Percentiles rank a stretch among this genome's conserved stretches.
Evolutionary conservation across 2,888 invertebrate species (phyloP).

Genomic region (Drosophila kokeensis): DNA sequence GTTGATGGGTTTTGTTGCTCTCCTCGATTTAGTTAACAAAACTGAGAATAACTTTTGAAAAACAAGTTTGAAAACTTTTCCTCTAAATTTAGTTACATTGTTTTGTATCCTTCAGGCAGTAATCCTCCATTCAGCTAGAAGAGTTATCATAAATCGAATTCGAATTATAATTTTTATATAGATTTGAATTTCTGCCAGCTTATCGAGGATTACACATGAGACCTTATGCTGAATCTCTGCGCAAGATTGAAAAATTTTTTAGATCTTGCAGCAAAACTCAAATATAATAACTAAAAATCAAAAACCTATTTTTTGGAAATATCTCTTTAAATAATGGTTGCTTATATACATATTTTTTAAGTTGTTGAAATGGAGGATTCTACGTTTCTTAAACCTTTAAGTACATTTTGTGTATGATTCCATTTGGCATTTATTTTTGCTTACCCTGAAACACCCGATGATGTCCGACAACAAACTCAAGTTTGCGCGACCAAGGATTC

Average conservation of each 20-base stretch:
- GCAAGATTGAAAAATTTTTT: neutral
- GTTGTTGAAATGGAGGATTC: neutral
- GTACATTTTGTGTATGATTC: neutral
- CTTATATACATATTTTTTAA: neutral
- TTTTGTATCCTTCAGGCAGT: neutral
- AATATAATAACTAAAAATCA: neutral
- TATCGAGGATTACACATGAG: neutral
- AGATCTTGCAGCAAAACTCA: neutral
- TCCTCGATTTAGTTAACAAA: neutral
- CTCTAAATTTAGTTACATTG: neutral
- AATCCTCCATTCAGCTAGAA: neutral
- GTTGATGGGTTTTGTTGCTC: neutral
- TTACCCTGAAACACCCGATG: slow-evolving; percentile 91
- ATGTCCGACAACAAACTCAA: slow-evolving; percentile 95
- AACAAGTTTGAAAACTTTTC: neutral
- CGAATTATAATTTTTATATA: neutral
- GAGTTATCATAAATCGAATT: neutral
- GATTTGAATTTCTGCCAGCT: neutral
- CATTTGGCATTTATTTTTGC: slow-evolving; percentile 6
- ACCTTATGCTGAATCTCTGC: neutral
- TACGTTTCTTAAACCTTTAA: neutral
- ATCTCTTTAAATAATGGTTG: neutral
- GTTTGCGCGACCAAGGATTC: slow-evolving; percentile 95
- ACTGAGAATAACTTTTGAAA: neutral
- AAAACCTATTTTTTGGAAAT: neutral